phyloP scores from a whole-genome alignment of 2,888 invertebrate species.

The Metalampra italica region DNA sequence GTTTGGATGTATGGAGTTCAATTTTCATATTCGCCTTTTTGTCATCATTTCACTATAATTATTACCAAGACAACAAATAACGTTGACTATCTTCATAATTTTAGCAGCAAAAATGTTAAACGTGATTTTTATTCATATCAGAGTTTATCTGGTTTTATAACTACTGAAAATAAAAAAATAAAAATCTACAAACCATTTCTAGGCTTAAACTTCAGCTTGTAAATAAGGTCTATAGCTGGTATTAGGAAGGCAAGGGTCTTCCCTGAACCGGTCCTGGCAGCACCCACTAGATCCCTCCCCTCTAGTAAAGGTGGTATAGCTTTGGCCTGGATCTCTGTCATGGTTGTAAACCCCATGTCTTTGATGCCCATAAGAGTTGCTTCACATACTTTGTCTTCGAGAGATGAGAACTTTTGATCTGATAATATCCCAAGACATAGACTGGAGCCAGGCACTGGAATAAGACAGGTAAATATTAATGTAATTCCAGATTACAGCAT shows the following conservation, averaged over 20 bases:
- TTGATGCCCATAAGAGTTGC: slow-evolving; percentile 89
- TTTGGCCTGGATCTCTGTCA: slow-evolving; percentile 97
- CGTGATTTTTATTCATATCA: too few relatives aligned
- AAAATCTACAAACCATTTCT: slow-evolving; percentile 82
- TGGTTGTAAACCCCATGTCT: slow-evolving; percentile 95
- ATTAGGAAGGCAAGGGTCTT: slow-evolving; percentile 97
- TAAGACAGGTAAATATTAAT: slow-evolving; percentile 2
- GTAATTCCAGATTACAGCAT: too few relatives aligned
- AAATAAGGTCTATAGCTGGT: slow-evolving; percentile 95
- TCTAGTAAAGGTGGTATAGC: slow-evolving; percentile 93
- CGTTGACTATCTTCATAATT: background rate
- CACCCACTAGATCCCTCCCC: slow-evolving; percentile 95
- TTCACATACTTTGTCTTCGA: slow-evolving; percentile 86
- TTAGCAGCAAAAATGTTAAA: background rate
- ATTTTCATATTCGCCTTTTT: slow-evolving; percentile 81
- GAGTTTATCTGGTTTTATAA: too few relatives aligned
- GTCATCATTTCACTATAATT: slow-evolving; percentile 62
- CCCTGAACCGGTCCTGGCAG: slow-evolving; percentile 97
- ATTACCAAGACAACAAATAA: background rate
- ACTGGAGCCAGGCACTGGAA: slow-evolving; percentile 82
- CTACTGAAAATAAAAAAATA: too few relatives aligned
- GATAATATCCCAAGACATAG: slow-evolving; percentile 79
- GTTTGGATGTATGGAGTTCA: slow-evolving; percentile 40
- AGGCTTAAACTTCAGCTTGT: slow-evolving; percentile 94
- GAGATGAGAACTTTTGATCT: slow-evolving; percentile 77